Base-by-base conservation (phyloP, 2,888 invertebrate species). In the Parascotia fuliginaria region DNA sequence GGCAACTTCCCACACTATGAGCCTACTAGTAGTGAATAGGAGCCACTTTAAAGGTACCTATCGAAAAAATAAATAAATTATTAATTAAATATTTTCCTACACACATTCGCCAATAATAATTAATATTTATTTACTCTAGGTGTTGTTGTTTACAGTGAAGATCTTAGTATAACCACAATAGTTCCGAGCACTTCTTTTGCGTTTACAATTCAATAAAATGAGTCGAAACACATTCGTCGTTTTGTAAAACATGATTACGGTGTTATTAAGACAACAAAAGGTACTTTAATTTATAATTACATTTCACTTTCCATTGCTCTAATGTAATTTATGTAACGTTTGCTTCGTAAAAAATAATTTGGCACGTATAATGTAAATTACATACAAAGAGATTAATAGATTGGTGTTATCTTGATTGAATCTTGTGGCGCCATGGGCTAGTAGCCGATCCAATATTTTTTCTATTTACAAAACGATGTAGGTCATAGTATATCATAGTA, bases 301-400 rank as follows among this genome's bases (percentile, higher is more conserved):
- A 55, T 36, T 49, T 53, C 50, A 73, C 72, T 71, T 73, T 78
- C 74, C 70, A 70, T 70, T 67, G 31, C 52, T 53, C 48, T 47
- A 51, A 57, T 54, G 52, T 67, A 55, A 63, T 63, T 70, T 70
- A 67, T 61, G 51, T 61, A 64, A 64, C 65, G 38, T 68, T 70
- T 60, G 46, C 64, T 47, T 62, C 67, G 54, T 53, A 58, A 46
- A 60, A 57, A 61, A 50, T 58, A 67, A 70, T 67, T 67, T 60
- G 57, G 55, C 49, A 58, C 40, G 65, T 52, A 24, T 50, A 55
- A 65, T 49, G 50, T 55, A 54, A 65, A 54, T 44, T 36, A 44
- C 40, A 61, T 65, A 52, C 50, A 40, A 60, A 65, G 42, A 54
- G 56, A 45, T 48, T 43, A 42, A 40, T 50, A 52, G 32, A 40